Evolutionary conservation across 92 coral and sea anemone species (phyloP), one percentile per base, ranked within the genome.

Genomic region (Porites rus): DNA sequence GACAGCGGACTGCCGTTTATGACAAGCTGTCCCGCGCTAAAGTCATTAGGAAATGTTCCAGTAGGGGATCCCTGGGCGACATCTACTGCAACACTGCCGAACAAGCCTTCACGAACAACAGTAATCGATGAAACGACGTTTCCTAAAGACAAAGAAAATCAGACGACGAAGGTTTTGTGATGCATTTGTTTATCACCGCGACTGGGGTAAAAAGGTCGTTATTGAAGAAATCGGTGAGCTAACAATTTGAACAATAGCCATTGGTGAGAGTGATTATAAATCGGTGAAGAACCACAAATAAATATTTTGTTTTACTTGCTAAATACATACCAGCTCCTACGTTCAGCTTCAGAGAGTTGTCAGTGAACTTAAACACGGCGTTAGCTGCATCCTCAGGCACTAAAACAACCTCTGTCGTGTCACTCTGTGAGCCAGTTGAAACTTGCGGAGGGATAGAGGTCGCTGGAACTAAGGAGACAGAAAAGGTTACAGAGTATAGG

Each of bases 351-450:
- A 84, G 84, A 63, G 90, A 93, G 62, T 81, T 66, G 60, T 80
- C 90, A 3, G 94, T 89, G 72, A 97, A 91, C 75, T 80, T 92
- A 53, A 97, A 88, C 70, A 97, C 86, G 65, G 98, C 98, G 58
- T 97, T 97, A 9, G 99, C 98, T 12, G 99, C 99, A n/a, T 73
- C 73, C 54, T 93, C 97, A 28, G 93, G 96, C 2, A 97, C 98
- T 13, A 68, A 53, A 17, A 94, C 92, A 0, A 75, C 81, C 75
- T 87, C 92, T 7, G 43, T 18, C 1, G n/a, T 81, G 69, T 83
- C 90, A 56, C 88, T 90, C 79, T 91, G 28, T 7, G 94, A 83
- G 14, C 89, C 74, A 9, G 88, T 20, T 1, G 94, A 86, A 53
- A 90, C 69, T 76, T 80, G 80, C 2, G 91, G 95, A 50, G 90